A percentile compares a stretch with the other conserved stretches of the same genome.
These are phyloP conservation scores for Danio aesculapii DNA, from an alignment of 2,797 vertebrate genomes.

Conservation along the genomic window DNA sequence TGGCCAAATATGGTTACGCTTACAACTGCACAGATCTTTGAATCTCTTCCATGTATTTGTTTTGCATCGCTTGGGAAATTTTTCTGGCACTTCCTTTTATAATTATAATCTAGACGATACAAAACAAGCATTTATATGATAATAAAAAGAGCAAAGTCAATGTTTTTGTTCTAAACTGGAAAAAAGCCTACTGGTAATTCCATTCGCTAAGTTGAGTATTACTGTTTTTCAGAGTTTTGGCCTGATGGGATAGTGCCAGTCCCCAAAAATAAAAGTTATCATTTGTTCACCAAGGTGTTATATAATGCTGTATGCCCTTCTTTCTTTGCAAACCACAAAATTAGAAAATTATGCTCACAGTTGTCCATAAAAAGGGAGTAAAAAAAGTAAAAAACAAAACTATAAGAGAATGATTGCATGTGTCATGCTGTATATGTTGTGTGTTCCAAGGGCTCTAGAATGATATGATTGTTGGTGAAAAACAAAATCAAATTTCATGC, in stretches of 20 bases:
- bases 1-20: constrained; percentile 57
- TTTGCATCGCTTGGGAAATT: constrained; percentile 65
- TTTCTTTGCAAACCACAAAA: too few relatives aligned
- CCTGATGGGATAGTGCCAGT: neutral
- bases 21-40: constrained; percentile 48
- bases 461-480: too few relatives aligned
- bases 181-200: constrained; percentile 52
- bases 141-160: constrained; percentile 67
- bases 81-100: constrained; percentile 70
- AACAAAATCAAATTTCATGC: too few relatives aligned
- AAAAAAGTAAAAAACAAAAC: too few relatives aligned
- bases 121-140: constrained; percentile 28
- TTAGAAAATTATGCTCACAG: too few relatives aligned
- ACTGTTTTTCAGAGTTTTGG: neutral
- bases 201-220: constrained; percentile 43
- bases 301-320: too few relatives aligned
- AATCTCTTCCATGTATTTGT: constrained; percentile 45
- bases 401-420: too few relatives aligned
- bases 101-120: constrained; percentile 59
- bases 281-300: too few relatives aligned
- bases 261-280: too few relatives aligned
- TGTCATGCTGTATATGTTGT: too few relatives aligned
- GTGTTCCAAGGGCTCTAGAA: too few relatives aligned
- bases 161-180: constrained; percentile 70
- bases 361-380: too few relatives aligned